Evolutionary conservation across 1,140 invertebrate species (phyloP), one percentile per base, ranked within the genome.

Genomic region (Neodiprion lecontei): DNA sequence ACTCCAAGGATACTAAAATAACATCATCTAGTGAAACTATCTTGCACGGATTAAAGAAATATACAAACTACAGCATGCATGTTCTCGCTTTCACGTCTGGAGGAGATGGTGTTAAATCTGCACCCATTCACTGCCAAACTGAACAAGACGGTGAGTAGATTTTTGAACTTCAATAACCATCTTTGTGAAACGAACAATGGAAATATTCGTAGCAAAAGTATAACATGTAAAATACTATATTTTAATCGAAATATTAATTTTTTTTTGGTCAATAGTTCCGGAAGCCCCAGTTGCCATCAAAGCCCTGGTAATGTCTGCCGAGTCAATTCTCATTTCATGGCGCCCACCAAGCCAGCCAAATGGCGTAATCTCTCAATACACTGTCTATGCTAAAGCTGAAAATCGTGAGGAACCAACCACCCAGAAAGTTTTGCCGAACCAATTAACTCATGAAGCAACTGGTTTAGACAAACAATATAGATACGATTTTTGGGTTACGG

Each of bases 11-110:
- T 79, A 95, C 95, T 2, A 97, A 97, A 86, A 97, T 96, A 77
- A 96, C 95, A 68, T 93, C 96, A 65, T 95, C 96, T 74, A 96
- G 94, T 83, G 96, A 98, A 88, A 97, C 96, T 1, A 97, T 97
- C 82, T 90, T 98, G 8, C 95, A 97, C 83, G 96, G 95, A 69
- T 89, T 99, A 40, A 95, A 97, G 86, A 98, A 98, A 85, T 99
- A 94, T 86, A 99, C 97, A 1, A 99, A 99, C 89, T 99, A 99
- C 88, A 98, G 96, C 72, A 97, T 99, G 92, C 96, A 98, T 91
- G 96, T 99, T 50, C 87, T 98, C 76, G 97, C 97, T 67, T 98
- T 94, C 81, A 99, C 97, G 47, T 95, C 96, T 69, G 97, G 96
- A 75, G 98, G 98, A n/a, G 97, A 98, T 85, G 98, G 97, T 74